Evolutionary conservation across 2,888 invertebrate genomes (phyloP).

Genomic region (Dasypogon diadema): DNA sequence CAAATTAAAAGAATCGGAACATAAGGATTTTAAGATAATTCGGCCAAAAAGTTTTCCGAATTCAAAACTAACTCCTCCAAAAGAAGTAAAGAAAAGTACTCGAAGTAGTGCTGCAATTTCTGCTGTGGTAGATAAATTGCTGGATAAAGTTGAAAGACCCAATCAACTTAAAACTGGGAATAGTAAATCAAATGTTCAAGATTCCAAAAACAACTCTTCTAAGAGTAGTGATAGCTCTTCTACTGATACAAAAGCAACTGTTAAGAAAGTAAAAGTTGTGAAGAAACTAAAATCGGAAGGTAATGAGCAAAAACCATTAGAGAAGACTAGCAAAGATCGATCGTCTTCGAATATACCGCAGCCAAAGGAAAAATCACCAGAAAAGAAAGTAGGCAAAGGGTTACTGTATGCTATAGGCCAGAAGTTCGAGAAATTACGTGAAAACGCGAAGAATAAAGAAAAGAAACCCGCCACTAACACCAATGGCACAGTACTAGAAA

Average conservation of each 20-base stretch:
- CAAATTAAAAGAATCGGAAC: constrained; percentile 51
- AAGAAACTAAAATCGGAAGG: constrained; percentile 43
- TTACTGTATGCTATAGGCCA: constrained; percentile 83
- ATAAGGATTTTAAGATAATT: constrained; percentile 65
- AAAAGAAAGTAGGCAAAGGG: constrained; percentile 74
- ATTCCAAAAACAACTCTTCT: constrained; percentile 22
- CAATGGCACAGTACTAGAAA: constrained; percentile 54
- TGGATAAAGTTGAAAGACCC: constrained; percentile 51
- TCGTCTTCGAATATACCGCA: constrained; percentile 60
- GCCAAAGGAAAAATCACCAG: constrained; percentile 68
- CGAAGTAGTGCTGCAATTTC: constrained; percentile 62
- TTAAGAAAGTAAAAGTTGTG: constrained; percentile 61
- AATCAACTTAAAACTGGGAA: neutral
- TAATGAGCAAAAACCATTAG: constrained; percentile 50
- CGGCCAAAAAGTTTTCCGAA: constrained; percentile 75
- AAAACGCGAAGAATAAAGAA: constrained; percentile 69
- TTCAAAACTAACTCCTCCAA: constrained; percentile 65
- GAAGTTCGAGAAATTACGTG: constrained; percentile 78
- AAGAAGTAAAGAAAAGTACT: constrained; percentile 63
- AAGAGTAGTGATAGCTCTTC: constrained; percentile 16
- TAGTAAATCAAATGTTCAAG: constrained; percentile 27
- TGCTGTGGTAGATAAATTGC: constrained; percentile 56
- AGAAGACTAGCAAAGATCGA: constrained; percentile 62
- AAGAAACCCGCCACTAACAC: constrained; percentile 55
- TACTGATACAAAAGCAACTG: constrained; percentile 46